Base-by-base conservation (phyloP, 1,140 invertebrate species). In the Conopomorpha cramerella region DNA sequence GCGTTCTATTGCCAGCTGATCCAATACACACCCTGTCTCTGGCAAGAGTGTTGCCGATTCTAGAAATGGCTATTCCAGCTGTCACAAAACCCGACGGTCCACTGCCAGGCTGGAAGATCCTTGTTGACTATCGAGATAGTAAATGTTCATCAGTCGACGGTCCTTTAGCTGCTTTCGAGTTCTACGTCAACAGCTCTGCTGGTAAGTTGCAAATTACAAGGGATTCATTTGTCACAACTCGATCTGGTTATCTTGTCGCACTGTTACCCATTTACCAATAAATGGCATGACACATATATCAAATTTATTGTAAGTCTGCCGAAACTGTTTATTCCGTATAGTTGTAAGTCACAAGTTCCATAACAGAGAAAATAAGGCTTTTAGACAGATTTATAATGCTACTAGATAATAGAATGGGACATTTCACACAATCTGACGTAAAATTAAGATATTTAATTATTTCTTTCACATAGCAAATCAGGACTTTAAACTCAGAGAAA, bases 121-220 rank as follows among this genome's bases (percentile, higher is more conserved):
- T 81, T 14, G 81, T 91, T 1, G 79, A 85, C 23, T 83, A 86
- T 38, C 77, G 87, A 28, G 89, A 93, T 51, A 89, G 90, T 0
- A 78, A 82, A n/a, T 92, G 90, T 57, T 91, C 90, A 2, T 91
- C 89, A 2, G 86, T 85, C 1, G 81, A 84, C 30, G 91, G 90
- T 1, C 87, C 90, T 0, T 68, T 92, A 3, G 88, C 86, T 3
- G 90, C 90, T 2, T 88, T 92, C 56, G 88, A 91, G 34, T 87
- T 92, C 43, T 87, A 90, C 62, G 82, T 82, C 37, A 85, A 85
- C 46, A 77, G 79, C 41, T 80, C 78, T 2, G 83, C 84, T 77
- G 86, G 86, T 89, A 59, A 80, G 63, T 62, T 29, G 29, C 14
- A 8, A 13, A 13, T 30, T 2, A 12, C 14, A 14, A 12, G 3